These are phyloP conservation scores for Kryptolebias marmoratus DNA, from an alignment of 2,113 vertebrate genomes.

Conservation along the genomic window DNA sequence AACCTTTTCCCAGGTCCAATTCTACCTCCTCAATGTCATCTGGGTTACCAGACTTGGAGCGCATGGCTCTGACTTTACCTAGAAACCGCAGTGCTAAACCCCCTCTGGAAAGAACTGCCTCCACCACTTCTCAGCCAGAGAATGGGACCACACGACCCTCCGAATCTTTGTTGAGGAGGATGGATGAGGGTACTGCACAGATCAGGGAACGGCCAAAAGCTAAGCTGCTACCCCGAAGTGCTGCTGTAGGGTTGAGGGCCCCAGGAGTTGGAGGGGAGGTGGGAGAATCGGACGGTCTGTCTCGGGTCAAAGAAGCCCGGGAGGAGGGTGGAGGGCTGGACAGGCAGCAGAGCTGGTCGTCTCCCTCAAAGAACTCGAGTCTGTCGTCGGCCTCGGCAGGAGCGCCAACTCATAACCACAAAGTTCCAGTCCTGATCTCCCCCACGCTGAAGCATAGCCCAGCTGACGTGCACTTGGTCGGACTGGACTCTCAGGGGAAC, in stretches of 20 bases:
- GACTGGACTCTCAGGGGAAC: slow-evolving; percentile 98
- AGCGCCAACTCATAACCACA: slow-evolving; percentile 90
- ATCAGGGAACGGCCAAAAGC: slow-evolving; percentile 94
- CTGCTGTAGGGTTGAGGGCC: slow-evolving; percentile 66
- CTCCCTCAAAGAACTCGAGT: slow-evolving; percentile 85
- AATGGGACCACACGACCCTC: slow-evolving; percentile 84
- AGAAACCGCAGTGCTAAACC: slow-evolving; percentile 94
- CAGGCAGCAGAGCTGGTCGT: slow-evolving; percentile 85
- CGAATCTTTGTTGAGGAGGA: slow-evolving; percentile 83
- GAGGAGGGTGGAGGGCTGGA: slow-evolving; percentile 84
- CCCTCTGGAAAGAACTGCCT: slow-evolving; percentile 92
- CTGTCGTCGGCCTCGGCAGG: slow-evolving; percentile 76
- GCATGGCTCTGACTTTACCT: slow-evolving; percentile 96
- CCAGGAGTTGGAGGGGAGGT: slow-evolving; percentile 80
- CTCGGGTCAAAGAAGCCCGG: slow-evolving; percentile 77
- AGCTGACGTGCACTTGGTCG: slow-evolving; percentile 92
- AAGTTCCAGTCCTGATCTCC: slow-evolving; percentile 98
- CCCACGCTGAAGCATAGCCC: slow-evolving; percentile 93
- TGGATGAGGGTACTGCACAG: slow-evolving; percentile 89
- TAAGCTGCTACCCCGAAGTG: slow-evolving; percentile 89
- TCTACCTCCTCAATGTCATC: slow-evolving; percentile 99
- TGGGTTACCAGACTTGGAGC: slow-evolving; percentile 95
- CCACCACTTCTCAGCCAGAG: slow-evolving; percentile 92
- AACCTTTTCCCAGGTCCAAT: slow-evolving; percentile 97
- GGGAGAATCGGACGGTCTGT: slow-evolving; percentile 64